Evolutionary conservation across 2,888 invertebrate species (phyloP).

Genomic region (Tachina grossa): DNA sequence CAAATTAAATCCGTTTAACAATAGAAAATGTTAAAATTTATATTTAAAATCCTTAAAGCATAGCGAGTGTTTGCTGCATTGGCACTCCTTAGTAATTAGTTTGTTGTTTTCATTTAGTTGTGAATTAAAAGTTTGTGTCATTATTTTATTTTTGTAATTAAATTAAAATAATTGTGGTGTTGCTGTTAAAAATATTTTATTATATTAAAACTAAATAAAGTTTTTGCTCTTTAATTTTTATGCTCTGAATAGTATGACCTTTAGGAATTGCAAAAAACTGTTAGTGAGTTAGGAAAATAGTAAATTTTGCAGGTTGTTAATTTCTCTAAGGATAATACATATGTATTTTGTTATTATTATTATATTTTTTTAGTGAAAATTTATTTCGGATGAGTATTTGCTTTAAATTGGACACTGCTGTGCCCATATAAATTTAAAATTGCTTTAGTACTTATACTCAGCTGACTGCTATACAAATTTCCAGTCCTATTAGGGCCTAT

Average conservation of each 20-base stretch:
- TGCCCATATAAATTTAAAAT: too few relatives aligned
- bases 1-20: conserved; percentile 2
- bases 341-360: too few relatives aligned
- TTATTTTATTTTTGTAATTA: conserved; percentile 12
- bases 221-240: conserved; percentile 21
- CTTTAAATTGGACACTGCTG: too few relatives aligned
- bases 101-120: neutral
- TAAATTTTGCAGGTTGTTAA: too few relatives aligned
- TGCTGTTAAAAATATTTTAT: neutral
- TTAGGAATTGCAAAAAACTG: neutral
- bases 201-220: neutral
- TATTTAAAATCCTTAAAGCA: conserved; percentile 13
- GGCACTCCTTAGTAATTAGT: conserved; percentile 9
- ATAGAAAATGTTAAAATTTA: conserved; percentile 25
- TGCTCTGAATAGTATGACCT: conserved; percentile 37
- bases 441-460: too few relatives aligned
- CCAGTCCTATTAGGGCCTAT: too few relatives aligned
- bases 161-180: neutral
- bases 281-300: neutral
- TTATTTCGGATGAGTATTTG: too few relatives aligned
- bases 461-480: too few relatives aligned
- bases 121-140: neutral
- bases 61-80: neutral
- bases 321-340: too few relatives aligned
- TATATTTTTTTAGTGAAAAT: too few relatives aligned